Base-by-base conservation (phyloP, 2,888 invertebrate genomes). In the Nomada fucata region DNA sequence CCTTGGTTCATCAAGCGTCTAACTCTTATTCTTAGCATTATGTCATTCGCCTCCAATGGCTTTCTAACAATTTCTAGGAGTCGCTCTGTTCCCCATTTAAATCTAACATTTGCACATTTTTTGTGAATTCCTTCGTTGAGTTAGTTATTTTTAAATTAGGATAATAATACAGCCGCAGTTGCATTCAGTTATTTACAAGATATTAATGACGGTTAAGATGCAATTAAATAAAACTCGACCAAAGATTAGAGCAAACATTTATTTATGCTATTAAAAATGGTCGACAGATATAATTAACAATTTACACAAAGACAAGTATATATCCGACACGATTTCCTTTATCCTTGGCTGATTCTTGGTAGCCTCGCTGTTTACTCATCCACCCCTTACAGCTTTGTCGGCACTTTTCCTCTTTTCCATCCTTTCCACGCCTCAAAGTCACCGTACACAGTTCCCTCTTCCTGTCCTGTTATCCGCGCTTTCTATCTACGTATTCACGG, bases 21-120 rank as follows among this genome's bases (percentile, higher is more conserved):
- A 85, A 76, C 65, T 23, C 36, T 36, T 36, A 36, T 36, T 36
- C 18, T 11, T 60, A 42, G 9, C 42, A 68, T 42, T 57, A 55
- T n/a, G 44, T 60, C 23, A 55, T 67, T 74, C 23, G 0, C 3
- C 29, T 53, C 36, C 11, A 47, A 72, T 18, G 68, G 57, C 20
- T 68, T 74, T 67, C 69, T 50, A 18, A 70, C 29, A 29, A 67
- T 74, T 70, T 74, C 26, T 64, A 71, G 20, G 29, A 61, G 42
- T 36, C 36, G 36, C 36, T 36, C 7, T 36, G 36, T 36, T 36
- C 7, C 36, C 36, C 36, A 36, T 18, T 52, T 20, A 53, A 20
- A 53, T 53, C 47, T 42, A 13, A 18, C 7, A 47, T 52, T 52
- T n/a, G 52, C 15, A 11, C 9, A 18, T 5, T 3, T 36, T 36